Conservation (phyloP, 2,113 vertebrate genomes). For the Phoenicopterus ruber region DNA sequence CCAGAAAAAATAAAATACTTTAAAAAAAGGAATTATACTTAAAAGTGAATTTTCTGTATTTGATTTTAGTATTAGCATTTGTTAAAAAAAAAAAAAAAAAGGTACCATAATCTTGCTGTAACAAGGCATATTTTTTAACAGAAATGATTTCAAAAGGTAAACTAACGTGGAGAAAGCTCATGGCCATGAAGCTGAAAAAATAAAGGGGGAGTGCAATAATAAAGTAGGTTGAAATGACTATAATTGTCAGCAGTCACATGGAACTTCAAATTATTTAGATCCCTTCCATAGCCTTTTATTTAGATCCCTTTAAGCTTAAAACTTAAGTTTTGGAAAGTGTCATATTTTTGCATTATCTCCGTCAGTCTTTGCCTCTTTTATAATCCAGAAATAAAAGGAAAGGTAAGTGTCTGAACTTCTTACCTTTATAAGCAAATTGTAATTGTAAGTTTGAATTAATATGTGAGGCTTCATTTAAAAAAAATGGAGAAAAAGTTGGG, state of each 20-base stretch:
- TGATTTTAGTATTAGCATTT: not conserved
- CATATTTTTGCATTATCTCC: not conserved
- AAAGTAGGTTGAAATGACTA: not conserved
- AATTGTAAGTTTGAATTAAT: not conserved
- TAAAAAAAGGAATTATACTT: not conserved
- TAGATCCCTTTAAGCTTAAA: not conserved
- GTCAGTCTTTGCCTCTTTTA: not conserved
- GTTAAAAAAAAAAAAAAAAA: not conserved
- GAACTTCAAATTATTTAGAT: not conserved
- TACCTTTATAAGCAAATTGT: not conserved
- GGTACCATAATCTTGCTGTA: not conserved
- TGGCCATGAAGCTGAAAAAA: not conserved
- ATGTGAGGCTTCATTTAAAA: not conserved
- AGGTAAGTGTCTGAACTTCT: not conserved
- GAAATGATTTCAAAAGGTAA: not conserved
- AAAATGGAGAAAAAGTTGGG: not conserved
- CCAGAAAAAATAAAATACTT: not conserved
- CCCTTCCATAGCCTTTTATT: not conserved
- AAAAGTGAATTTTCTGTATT: not conserved
- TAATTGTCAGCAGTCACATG: not conserved
- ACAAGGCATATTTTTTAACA: not conserved
- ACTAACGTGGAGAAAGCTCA: not conserved
- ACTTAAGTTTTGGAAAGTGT: not conserved
- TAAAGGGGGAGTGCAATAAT: not conserved
- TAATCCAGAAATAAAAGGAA: not conserved